phyloP scores from a whole-genome alignment of 2,888 invertebrate genomes.

The Machimus atricapillus region DNA sequence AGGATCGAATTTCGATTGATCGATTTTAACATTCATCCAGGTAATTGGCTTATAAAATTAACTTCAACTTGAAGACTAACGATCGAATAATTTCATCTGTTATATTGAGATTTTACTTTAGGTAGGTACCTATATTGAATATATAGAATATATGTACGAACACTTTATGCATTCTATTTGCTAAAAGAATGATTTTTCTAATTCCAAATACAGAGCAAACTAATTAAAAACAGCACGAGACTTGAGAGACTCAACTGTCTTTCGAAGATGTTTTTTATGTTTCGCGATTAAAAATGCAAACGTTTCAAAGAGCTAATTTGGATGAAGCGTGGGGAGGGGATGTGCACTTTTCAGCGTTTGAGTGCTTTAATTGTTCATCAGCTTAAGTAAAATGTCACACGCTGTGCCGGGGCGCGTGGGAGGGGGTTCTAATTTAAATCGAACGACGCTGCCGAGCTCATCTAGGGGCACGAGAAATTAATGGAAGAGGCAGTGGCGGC shows the following conservation, averaged over 20 bases:
- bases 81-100: no score
- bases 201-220: not conserved
- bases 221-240: not conserved
- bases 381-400: conserved; percentile 26
- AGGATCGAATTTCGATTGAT: no score
- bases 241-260: not conserved
- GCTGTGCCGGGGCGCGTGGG: not conserved
- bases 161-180: not conserved
- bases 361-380: conserved; percentile 32
- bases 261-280: not conserved
- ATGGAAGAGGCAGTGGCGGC: not conserved
- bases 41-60: no score
- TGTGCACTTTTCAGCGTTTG: not conserved
- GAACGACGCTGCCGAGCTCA: not conserved
- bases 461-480: not conserved
- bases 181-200: not conserved
- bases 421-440: conserved; percentile 26
- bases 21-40: no score
- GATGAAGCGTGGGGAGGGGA: not conserved
- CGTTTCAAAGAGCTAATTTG: not conserved
- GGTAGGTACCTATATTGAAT: no score
- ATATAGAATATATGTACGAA: no score
- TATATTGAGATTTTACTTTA: no score
- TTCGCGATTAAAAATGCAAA: not conserved
- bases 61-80: no score